Percentiles rank a stretch among this genome's conserved stretches.
Conservation (phyloP, 2,797 vertebrate species). For the Emydoidea blandingii region DNA sequence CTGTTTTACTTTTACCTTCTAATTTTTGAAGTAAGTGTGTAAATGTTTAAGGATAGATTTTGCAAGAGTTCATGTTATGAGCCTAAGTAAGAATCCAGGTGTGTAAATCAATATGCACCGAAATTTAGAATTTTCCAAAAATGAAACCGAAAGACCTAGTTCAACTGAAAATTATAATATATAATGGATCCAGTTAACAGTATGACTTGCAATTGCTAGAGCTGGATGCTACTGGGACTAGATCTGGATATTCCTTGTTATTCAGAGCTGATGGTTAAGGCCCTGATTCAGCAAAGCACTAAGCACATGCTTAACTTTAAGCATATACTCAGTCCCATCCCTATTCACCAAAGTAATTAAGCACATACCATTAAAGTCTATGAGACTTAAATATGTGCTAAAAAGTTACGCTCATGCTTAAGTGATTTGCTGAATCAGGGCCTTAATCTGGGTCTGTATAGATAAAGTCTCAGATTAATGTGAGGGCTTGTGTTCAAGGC, state of each 20-base stretch:
- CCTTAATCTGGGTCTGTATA: background rate
- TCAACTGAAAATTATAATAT: background rate
- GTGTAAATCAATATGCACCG: background rate
- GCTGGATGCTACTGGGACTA: background rate
- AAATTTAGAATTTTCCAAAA: background rate
- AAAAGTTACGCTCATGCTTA: background rate
- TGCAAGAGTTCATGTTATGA: background rate
- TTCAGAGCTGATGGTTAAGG: background rate
- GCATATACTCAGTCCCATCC: background rate
- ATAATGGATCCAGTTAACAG: background rate
- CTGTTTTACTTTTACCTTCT: conserved; percentile 29
- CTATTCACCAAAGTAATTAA: background rate
- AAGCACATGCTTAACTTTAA: background rate
- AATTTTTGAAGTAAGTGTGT: background rate
- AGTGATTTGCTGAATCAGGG: background rate
- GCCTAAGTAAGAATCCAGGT: background rate
- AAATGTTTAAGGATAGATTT: conserved; percentile 18
- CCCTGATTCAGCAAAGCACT: background rate
- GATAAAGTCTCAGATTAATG: background rate
- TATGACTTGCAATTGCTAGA: background rate
- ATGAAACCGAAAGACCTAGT: background rate
- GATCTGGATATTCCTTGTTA: background rate
- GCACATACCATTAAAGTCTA: background rate
- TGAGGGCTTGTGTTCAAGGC: accelerated
- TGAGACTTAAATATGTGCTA: background rate